Evolutionary conservation across 2,113 vertebrate genomes (phyloP), one percentile per base, ranked within the genome.

Genomic region (Mormoops blainvillei): DNA sequence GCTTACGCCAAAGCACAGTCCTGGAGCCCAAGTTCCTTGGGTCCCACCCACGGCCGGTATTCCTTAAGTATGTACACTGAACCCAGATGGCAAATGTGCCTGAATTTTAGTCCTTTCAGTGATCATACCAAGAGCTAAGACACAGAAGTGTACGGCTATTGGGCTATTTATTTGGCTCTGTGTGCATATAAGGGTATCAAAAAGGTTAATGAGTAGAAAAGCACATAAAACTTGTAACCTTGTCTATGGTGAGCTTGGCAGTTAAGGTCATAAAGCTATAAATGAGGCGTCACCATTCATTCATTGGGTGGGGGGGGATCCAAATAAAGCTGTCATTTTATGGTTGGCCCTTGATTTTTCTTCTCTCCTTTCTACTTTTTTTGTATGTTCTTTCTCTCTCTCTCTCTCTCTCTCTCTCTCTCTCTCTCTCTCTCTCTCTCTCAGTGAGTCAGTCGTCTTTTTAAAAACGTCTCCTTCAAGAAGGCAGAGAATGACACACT

Each of bases 251-350:
- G 33, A 92, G 52, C 22, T 3, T 48, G 91, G 76, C 45, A 84
- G 7, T 33, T 54, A 80, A 58, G 24, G 38, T 70, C 77, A 93
- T 92, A 76, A 87, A 94, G 74, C 87, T 78, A 0, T 73, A 78
- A 76, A 33, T 2, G 54, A 91, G 61, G 82, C 31, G 45, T 31
- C 43, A 78, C 15, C 20, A 20, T n/a, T 33, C 73, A 93, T 56
- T 92, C 78, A 70, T 56, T 24, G 28, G 81, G 73, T 13, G 54
- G 54, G 24, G 54, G 24, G 54, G 48, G n/a, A 71, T 7, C 82
- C 36, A 89, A 82, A 95, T 24, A 71, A 92, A 89, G 54, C 58
- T 67, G 73, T 52, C 77, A 81, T 91, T 85, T 89, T 92, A 94
- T 45, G 91, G 33, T 14, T 15, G 43, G 73, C 43, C 68, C 96